A percentile compares a stretch with the other conserved stretches of the same genome.
Evolutionary conservation across 2,797 vertebrate species (phyloP).

Genomic region (Pipistrellus pipistrellus): DNA sequence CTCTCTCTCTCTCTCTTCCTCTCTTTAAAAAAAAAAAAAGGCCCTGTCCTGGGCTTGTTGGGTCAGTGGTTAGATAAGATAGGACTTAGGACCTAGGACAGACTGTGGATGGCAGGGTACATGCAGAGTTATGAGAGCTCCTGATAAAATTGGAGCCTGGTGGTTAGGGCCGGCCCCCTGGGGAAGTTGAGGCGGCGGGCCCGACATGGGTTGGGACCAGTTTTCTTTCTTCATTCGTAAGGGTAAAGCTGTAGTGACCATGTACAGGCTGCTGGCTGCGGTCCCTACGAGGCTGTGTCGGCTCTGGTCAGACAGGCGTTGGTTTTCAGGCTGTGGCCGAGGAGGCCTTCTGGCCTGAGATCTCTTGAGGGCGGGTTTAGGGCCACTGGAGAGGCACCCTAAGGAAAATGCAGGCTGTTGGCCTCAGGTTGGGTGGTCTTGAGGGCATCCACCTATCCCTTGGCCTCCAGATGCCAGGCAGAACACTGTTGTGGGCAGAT

Average conservation of each 20-base stretch:
- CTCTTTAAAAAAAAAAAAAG: not conserved
- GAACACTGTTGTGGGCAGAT: not conserved
- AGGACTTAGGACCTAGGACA: constrained; percentile 6
- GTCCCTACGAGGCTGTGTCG: not conserved
- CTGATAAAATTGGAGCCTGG: not conserved
- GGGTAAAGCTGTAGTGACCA: not conserved
- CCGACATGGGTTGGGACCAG: not conserved
- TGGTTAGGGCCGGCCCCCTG: not conserved
- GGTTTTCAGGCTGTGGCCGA: not conserved
- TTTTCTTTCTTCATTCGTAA: not conserved
- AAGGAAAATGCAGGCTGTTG: not conserved
- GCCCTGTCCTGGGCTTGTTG: not conserved
- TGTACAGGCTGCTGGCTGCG: not conserved
- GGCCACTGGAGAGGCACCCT: not conserved
- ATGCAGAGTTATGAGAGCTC: not conserved
- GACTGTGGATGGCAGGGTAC: not conserved
- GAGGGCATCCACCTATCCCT: not conserved
- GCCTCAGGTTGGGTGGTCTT: not conserved
- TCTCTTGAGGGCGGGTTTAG: not conserved
- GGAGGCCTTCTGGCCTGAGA: constrained; percentile 9
- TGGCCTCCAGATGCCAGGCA: not conserved
- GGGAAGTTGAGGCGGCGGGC: not conserved
- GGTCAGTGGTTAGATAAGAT: not conserved
- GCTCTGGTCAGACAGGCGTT: not conserved
- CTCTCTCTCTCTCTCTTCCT: no score